phyloP scores from a whole-genome alignment of 1,140 invertebrate genomes.

The Dendroctonus ponderosae region DNA sequence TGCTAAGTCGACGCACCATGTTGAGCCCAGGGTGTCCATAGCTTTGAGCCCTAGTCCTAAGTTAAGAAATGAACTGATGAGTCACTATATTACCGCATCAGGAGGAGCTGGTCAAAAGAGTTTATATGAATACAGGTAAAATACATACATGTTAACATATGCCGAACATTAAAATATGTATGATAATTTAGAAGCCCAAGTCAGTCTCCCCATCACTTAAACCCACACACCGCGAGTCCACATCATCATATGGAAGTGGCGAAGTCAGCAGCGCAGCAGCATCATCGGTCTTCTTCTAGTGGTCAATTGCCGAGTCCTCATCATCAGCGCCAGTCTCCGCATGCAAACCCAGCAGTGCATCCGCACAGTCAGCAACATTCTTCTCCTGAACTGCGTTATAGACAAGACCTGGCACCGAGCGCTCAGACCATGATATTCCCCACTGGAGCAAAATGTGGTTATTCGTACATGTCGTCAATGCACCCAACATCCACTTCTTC shows the following conservation, averaged over 20 bases:
- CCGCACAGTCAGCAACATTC: slow-evolving; percentile 49
- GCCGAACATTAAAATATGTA: background rate
- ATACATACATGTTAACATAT: background rate
- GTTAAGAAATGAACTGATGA: slow-evolving; percentile 58
- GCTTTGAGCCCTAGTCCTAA: slow-evolving; percentile 65
- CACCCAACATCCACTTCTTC: slow-evolving; percentile 34
- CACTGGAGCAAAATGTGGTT: slow-evolving; percentile 36
- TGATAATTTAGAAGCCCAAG: slow-evolving; percentile 52
- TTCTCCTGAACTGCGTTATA: slow-evolving; percentile 53
- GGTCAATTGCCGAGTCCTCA: slow-evolving; percentile 50
- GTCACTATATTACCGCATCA: slow-evolving; percentile 59
- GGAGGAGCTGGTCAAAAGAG: slow-evolving; percentile 36
- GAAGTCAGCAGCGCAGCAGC: slow-evolving; percentile 40
- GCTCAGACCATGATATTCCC: slow-evolving; percentile 44
- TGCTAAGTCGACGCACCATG: slow-evolving; percentile 58
- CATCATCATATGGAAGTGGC: slow-evolving; percentile 48
- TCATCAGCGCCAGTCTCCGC: slow-evolving; percentile 54
- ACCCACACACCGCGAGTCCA: slow-evolving; percentile 45
- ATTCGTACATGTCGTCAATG: slow-evolving; percentile 34
- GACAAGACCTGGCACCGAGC: slow-evolving; percentile 33
- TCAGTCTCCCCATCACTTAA: slow-evolving; percentile 57
- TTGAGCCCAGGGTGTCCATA: slow-evolving; percentile 58
- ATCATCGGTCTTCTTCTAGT: slow-evolving; percentile 43
- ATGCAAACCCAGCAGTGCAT: slow-evolving; percentile 35
- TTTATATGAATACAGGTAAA: slow-evolving; percentile 54